Evolutionary conservation across 2,888 invertebrate species (phyloP), one percentile per base, ranked within the genome.

Genomic region (Clepsis dumicolana): DNA sequence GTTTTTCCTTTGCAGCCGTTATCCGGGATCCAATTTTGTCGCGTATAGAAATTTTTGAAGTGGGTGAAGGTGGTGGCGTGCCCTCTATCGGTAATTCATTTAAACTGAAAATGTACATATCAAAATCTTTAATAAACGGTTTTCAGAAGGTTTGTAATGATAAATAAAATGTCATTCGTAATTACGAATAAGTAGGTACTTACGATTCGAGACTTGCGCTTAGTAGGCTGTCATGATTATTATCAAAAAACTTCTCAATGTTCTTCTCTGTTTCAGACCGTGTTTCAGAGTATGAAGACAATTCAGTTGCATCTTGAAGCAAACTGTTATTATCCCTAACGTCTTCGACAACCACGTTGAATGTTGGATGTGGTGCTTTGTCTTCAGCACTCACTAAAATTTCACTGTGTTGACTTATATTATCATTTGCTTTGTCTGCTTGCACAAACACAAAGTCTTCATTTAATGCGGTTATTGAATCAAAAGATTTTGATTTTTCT

Each of bases 401-500:
- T 53, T 73, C 80, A 0, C 85, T 71, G 73, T 74, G 5, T 35
- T 54, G 25, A 70, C 84, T 87, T 24, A 75, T 67, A 74, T 76
- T 77, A 71, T 72, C 80, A 29, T 74, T 72, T 48, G 82, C 79
- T 68, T 78, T 80, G 57, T 77, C 25, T 12, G 62, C 41, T 44
- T 63, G 57, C 32, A 61, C 35, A 32, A 59, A 84, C 24, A 74
- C 76, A 61, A 79, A 83, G 65, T 87, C 83, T 64, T 87, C 87
- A 48, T 78, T 75, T 1, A 84, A 70, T 10, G 76, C 75, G 7
- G 83, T 72, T 38, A 92, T 64, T 16, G 82, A 80, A 66, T 90
- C 91, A 5, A 89, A 80, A 4, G 93, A 92, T 77, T 82, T 90
- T 0, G 91, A 91, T 76, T 89, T 92, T 64, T 89, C 87, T 18